Conservation (phyloP, 2,797 vertebrate species). For the Centroberyx gerrardi region DNA sequence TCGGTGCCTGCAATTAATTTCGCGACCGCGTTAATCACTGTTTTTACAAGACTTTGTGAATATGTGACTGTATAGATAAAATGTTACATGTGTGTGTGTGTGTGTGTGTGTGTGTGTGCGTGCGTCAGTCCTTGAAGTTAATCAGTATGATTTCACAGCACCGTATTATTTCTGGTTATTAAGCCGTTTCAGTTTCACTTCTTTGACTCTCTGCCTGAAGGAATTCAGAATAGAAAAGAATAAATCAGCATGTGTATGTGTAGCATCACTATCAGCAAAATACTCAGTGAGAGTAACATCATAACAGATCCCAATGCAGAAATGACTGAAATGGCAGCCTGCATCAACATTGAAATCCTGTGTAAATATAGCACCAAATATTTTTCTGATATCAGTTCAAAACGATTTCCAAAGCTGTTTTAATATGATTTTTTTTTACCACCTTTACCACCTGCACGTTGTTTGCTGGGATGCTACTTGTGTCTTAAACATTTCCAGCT, state of each 20-base stretch:
- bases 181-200: neutral
- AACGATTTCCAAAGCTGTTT: no score
- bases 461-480: no score
- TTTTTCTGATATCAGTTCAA: no score
- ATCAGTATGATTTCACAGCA: neutral
- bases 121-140: neutral
- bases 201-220: neutral
- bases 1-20: slow-evolving; percentile 14
- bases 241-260: neutral
- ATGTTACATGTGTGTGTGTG: neutral
- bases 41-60: neutral
- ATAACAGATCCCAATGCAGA: no score
- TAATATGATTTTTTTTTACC: no score
- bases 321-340: no score
- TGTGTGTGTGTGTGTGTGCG: neutral
- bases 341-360: no score
- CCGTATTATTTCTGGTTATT: neutral
- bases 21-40: neutral
- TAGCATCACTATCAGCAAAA: no score
- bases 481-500: no score
- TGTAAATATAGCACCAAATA: no score
- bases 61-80: neutral
- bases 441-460: no score
- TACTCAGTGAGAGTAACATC: no score
- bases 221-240: neutral